A percentile compares a stretch with the other conserved stretches of the same genome.
Evolutionary conservation across 2,888 invertebrate species (phyloP).

Genomic region (Ryuthela nishihirai): DNA sequence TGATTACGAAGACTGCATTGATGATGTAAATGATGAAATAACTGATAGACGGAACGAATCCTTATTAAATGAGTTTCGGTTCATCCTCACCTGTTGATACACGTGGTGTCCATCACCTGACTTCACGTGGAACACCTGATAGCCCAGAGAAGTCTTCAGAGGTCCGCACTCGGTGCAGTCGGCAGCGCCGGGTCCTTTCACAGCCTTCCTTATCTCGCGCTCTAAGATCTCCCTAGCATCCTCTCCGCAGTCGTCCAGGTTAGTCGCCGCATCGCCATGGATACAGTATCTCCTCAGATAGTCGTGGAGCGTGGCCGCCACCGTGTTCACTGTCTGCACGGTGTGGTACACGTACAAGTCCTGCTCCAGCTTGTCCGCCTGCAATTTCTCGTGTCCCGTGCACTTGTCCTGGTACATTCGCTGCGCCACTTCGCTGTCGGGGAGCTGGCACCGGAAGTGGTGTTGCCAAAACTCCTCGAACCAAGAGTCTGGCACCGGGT

Average conservation of each 20-base stretch:
- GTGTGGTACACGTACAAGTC: conserved; percentile 50
- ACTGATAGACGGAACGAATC: too few relatives aligned
- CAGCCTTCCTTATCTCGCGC: conserved; percentile 15
- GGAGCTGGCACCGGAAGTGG: conserved; percentile 47
- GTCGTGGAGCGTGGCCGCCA: conserved; percentile 48
- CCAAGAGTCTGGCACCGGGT: conserved; percentile 51
- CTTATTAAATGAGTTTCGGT: too few relatives aligned
- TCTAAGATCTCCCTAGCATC: conserved; percentile 19
- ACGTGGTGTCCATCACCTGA: conserved; percentile 15
- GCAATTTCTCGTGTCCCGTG: conserved; percentile 44
- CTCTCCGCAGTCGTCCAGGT: conserved; percentile 23
- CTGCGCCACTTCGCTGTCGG: conserved; percentile 43
- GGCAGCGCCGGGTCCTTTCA: conserved; percentile 5
- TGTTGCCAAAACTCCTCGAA: conserved; percentile 52
- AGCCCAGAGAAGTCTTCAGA: conserved; percentile 22
- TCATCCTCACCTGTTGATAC: conserved; percentile 21
- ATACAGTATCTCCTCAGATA: conserved; percentile 45
- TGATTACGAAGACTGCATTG: too few relatives aligned
- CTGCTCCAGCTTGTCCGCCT: conserved; percentile 41
- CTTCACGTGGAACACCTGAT: conserved; percentile 25
- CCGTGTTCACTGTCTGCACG: conserved; percentile 48
- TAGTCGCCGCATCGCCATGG: conserved; percentile 39
- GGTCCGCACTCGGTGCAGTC: conserved; percentile 19
- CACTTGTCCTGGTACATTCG: conserved; percentile 45
- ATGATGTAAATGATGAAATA: too few relatives aligned